Evolutionary conservation across 2,797 vertebrate genomes (phyloP).

Genomic region (Rachycentron canadum): DNA sequence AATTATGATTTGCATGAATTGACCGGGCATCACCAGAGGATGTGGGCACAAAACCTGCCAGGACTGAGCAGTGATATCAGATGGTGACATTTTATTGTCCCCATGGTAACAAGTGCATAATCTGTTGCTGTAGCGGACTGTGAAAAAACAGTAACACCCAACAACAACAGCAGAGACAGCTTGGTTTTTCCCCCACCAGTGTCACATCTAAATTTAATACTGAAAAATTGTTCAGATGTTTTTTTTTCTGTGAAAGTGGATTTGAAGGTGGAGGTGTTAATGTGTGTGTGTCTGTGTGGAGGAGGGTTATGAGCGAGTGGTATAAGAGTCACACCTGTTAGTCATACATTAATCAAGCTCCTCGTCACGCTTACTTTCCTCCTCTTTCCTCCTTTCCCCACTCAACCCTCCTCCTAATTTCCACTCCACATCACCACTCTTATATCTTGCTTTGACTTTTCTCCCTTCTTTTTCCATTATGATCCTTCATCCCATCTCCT

Average conservation of each 20-base stretch:
- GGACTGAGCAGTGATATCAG: constrained; percentile 19
- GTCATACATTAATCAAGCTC: constrained; percentile 58
- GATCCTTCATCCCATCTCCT: constrained; percentile 7
- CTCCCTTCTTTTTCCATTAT: constrained; percentile 31
- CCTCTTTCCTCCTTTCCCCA: not conserved
- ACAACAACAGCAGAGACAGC: constrained; percentile 42
- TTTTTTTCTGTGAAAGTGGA: constrained; percentile 13
- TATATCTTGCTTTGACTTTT: constrained; percentile 12
- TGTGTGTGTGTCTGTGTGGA: not conserved
- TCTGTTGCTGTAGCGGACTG: constrained; percentile 34
- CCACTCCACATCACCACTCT: not conserved
- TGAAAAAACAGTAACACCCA: constrained; percentile 29
- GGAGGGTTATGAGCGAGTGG: constrained; percentile 44
- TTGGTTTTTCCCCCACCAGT: constrained; percentile 8
- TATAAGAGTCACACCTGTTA: constrained; percentile 59
- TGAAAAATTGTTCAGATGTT: constrained; percentile 3
- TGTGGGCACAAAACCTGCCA: constrained; percentile 31
- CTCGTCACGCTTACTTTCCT: constrained; percentile 27
- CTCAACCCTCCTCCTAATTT: not conserved
- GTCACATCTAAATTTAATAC: constrained; percentile 21
- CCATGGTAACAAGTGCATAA: constrained; percentile 65
- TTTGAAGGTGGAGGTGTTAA: not conserved
- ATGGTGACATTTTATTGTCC: constrained; percentile 61
- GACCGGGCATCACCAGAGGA: constrained; percentile 20
- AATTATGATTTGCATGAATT: constrained; percentile 30